A percentile compares a stretch with the other conserved stretches of the same genome.
Evolutionary conservation across 2,113 vertebrate genomes (phyloP).

Genomic region (Corynorhinus townsendii): DNA sequence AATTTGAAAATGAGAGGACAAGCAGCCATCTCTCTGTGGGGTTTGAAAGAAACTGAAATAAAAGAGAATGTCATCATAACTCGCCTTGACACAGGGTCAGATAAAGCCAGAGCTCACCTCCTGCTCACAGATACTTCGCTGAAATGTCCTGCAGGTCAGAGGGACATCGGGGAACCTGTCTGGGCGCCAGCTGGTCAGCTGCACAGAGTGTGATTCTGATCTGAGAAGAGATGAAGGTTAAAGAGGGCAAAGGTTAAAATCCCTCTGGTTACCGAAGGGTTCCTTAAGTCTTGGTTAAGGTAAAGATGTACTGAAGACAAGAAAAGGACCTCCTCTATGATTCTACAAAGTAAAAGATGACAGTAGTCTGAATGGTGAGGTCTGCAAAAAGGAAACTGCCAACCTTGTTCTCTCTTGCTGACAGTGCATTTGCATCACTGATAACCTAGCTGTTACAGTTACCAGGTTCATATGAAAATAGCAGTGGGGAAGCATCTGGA

Average conservation of each 20-base stretch:
- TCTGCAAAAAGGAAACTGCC: slow-evolving; percentile 25
- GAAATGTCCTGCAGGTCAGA: slow-evolving; percentile 61
- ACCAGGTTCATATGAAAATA: slow-evolving; percentile 67
- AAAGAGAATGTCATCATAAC: background rate
- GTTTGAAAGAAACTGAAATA: slow-evolving; percentile 58
- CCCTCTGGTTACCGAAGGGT: slow-evolving; percentile 54
- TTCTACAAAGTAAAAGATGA: slow-evolving; percentile 2
- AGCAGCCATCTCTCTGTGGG: slow-evolving; percentile 14
- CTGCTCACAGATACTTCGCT: slow-evolving; percentile 53
- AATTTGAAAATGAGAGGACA: slow-evolving; percentile 19
- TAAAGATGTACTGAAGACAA: slow-evolving; percentile 44
- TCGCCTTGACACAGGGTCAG: slow-evolving; percentile 58
- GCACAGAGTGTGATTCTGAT: slow-evolving; percentile 64
- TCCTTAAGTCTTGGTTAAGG: slow-evolving; percentile 56
- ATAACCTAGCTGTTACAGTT: slow-evolving; percentile 54
- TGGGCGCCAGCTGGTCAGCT: slow-evolving; percentile 57
- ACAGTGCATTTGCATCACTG: slow-evolving; percentile 60
- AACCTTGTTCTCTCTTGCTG: slow-evolving; percentile 42
- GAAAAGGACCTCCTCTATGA: slow-evolving; percentile 36
- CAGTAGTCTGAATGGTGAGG: background rate
- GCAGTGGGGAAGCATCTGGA: slow-evolving; percentile 78
- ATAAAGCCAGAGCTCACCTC: slow-evolving; percentile 58
- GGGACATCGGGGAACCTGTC: slow-evolving; percentile 67
- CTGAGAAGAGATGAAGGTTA: slow-evolving; percentile 33
- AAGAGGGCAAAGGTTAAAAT: slow-evolving; percentile 69